These are phyloP conservation scores for Rana temporaria DNA, from an alignment of 2,113 vertebrate genomes.

Conservation along the genomic window DNA sequence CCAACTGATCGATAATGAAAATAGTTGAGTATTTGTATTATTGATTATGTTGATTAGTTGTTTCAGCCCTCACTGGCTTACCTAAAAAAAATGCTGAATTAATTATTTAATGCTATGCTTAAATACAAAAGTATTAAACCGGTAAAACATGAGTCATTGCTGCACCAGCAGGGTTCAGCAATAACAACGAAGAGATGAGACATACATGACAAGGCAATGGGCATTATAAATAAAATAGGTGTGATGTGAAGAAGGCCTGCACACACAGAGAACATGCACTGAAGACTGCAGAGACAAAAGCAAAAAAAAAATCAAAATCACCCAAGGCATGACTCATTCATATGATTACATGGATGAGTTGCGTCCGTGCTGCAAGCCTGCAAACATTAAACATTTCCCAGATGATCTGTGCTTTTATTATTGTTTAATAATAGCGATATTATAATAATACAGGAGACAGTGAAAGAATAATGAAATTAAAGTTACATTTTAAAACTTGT, in stretches of 20 bases:
- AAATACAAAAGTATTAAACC: neutral
- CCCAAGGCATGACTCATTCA: slow-evolving; percentile 33
- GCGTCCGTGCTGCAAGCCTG: neutral
- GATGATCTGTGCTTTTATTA: neutral
- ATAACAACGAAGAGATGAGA: neutral
- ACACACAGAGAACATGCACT: neutral
- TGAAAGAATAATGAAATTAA: neutral
- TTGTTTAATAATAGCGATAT: neutral
- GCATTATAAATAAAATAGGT: slow-evolving; percentile 27
- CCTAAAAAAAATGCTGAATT: no score
- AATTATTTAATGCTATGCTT: neutral
- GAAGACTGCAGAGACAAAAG: slow-evolving; percentile 8
- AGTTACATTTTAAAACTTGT: no score
- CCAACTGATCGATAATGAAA: no score
- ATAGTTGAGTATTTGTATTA: no score
- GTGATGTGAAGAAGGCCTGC: slow-evolving; percentile 19
- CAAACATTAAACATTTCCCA: neutral
- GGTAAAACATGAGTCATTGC: neutral
- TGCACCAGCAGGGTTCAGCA: neutral
- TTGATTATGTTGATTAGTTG: no score
- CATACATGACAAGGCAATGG: slow-evolving; percentile 7
- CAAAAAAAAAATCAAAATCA: slow-evolving; percentile 3
- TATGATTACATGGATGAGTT: slow-evolving; percentile 10
- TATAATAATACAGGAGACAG: neutral
- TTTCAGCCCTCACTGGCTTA: no score